Percentiles rank a stretch among this genome's conserved stretches.
Conservation (phyloP, 2,113 vertebrate genomes). For the Archilochus colubris region DNA sequence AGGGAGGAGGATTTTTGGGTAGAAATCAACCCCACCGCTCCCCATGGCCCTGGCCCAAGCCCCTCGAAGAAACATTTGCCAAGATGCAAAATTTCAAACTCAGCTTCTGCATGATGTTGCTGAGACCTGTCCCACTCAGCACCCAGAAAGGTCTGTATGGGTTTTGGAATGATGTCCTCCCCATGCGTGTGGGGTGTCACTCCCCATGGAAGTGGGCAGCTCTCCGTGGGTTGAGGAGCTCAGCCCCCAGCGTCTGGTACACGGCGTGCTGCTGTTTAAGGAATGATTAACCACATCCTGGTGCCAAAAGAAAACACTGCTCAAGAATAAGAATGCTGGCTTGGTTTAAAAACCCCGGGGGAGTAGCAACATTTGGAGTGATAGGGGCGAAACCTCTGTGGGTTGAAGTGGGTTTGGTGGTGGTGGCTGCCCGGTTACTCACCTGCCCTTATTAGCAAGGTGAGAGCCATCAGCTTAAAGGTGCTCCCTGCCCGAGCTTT, state of each 20-base stretch:
- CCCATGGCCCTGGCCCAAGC: accelerated
- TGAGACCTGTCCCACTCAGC: not conserved
- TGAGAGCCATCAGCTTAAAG: not conserved
- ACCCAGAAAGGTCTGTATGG: not conserved
- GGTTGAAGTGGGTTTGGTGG: not conserved
- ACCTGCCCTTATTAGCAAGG: not conserved
- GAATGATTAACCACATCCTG: conserved; percentile 66
- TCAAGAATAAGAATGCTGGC: not conserved
- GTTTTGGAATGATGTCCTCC: accelerated
- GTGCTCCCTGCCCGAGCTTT: not conserved
- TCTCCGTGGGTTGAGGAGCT: not conserved
- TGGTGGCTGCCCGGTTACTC: not conserved
- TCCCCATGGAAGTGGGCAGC: not conserved
- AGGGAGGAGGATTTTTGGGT: not conserved
- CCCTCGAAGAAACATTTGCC: accelerated
- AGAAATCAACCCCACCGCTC: not conserved
- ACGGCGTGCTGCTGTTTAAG: not conserved
- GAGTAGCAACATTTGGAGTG: not conserved
- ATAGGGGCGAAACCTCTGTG: accelerated
- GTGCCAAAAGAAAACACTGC: conserved; percentile 1
- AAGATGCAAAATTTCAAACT: not conserved
- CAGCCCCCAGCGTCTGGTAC: not conserved
- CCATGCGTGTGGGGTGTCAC: accelerated
- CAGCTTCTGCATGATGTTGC: accelerated
- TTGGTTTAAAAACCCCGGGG: not conserved